These are phyloP conservation scores for Drosophila pachea DNA, from an alignment of 1,140 invertebrate species.

Conservation along the genomic window DNA sequence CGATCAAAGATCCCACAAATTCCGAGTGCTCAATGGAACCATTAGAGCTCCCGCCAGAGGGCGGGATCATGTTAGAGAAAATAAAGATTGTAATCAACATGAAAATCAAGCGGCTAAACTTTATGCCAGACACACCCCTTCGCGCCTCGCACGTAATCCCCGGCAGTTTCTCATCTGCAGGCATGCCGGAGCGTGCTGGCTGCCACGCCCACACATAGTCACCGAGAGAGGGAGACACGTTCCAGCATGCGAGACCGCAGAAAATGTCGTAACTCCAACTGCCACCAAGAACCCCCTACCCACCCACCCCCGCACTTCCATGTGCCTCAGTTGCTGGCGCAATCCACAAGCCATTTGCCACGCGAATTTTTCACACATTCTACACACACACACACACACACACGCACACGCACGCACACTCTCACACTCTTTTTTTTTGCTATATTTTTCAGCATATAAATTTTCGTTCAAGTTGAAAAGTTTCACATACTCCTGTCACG, in stretches of 20 bases:
- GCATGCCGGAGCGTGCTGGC: conserved; percentile 12
- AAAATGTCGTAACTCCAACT: conserved; percentile 43
- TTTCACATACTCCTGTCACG: conserved; percentile 75
- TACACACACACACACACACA: not conserved
- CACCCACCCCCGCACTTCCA: no score
- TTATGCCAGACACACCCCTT: conserved; percentile 27
- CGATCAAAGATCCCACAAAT: no score
- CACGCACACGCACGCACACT: not conserved
- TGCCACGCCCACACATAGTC: conserved; percentile 39
- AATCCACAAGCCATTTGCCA: conserved; percentile 6
- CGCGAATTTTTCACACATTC: conserved; percentile 63
- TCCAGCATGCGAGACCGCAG: conserved; percentile 71
- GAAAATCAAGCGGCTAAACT: conserved; percentile 70
- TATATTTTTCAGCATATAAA: conserved; percentile 71
- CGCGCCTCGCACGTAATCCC: conserved; percentile 52
- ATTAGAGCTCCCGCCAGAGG: no score
- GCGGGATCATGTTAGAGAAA: conserved; percentile 25
- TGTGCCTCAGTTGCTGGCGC: conserved; percentile 12
- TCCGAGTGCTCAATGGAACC: no score
- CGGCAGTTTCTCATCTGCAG: conserved; percentile 54
- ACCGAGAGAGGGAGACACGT: conserved; percentile 51
- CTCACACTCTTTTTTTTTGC: conserved; percentile 10
- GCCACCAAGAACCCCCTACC: no score
- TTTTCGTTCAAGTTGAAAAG: conserved; percentile 73
- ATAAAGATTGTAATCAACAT: conserved; percentile 68